phyloP scores from a whole-genome alignment of 2,113 vertebrate genomes.

The Oreochromis aureus region DNA sequence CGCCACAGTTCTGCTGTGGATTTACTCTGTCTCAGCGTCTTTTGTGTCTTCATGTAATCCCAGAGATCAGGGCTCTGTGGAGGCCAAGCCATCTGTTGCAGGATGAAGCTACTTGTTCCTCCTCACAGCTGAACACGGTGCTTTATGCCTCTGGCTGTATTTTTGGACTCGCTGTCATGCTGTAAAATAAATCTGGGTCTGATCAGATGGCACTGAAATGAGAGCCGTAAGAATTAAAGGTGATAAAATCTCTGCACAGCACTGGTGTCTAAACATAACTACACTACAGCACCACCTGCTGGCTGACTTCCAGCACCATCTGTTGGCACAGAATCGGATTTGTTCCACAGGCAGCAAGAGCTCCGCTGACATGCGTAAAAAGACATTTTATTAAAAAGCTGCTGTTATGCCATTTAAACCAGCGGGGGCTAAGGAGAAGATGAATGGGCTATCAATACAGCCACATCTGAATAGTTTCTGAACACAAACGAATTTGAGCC shows the following conservation, averaged over 20 bases:
- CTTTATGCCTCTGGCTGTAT: neutral
- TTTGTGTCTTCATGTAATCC: neutral
- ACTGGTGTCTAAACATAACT: neutral
- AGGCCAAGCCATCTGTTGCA: neutral
- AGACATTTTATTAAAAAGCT: neutral
- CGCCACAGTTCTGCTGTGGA: neutral
- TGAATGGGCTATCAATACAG: neutral
- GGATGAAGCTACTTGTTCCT: neutral
- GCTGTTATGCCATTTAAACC: neutral
- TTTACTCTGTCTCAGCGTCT: neutral
- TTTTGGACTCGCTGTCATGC: neutral
- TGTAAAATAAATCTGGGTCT: neutral
- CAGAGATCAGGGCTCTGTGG: neutral
- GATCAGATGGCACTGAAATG: neutral
- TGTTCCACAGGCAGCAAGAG: neutral
- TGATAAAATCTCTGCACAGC: neutral
- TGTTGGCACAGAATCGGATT: neutral
- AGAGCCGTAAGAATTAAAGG: neutral
- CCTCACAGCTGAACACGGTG: neutral
- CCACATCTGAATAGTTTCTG: neutral
- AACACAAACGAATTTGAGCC: neutral
- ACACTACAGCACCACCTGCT: constrained; percentile 16
- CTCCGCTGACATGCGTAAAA: neutral
- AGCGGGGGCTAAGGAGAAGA: neutral
- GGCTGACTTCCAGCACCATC: neutral